Evolutionary conservation across 2,888 invertebrate genomes (phyloP), one percentile per base, ranked within the genome.

Genomic region (Dexiosoma caninum): DNA sequence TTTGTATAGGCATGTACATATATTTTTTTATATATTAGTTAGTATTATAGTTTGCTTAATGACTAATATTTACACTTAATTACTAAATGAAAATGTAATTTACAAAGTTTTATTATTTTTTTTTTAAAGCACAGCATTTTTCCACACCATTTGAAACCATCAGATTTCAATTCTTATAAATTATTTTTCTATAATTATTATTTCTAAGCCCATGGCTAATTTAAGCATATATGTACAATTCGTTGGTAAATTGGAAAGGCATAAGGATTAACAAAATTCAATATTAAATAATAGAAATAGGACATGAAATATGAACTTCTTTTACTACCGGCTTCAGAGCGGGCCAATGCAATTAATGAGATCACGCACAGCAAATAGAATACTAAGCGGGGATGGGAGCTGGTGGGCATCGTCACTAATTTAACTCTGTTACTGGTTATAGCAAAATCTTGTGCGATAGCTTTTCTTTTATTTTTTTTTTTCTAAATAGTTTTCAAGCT

Each of bases 251-350:
- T 83, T 55, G 88, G 85, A 85, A 86, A 87, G 27, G 87, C 89
- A 82, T 87, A 87, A 3, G 89, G 88, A 84, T 88, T 88, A 70
- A 88, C 83, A 84, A 88, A 88, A 79, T 88, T 88, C 35, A 88
- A 81, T 72, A 88, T 76, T 64, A 89, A 79, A 83, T 87, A 88
- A 82, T 87, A 89, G 77, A 88, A 88, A 83, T 88, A 88, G 35
- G 87, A 87, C 86, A 88, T 85, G 81, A 88, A 86, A 59, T 82
- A 81, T 14, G 83, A 75, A 75, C 80, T 74, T 53, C 62, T 82
- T 64, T 85, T 83, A 87, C 85, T 86, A 88, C 89, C 88, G 83
- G 87, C 83, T 83, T 89, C 88, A 67, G 88, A 86, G 78, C 85
- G 86, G 42, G 86, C 85, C 55, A 88, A 86, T 49, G 88, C 89